Percentiles rank a stretch among this genome's conserved stretches.
phyloP scores from a whole-genome alignment of 2,888 invertebrate genomes.

The Taenaris catops region DNA sequence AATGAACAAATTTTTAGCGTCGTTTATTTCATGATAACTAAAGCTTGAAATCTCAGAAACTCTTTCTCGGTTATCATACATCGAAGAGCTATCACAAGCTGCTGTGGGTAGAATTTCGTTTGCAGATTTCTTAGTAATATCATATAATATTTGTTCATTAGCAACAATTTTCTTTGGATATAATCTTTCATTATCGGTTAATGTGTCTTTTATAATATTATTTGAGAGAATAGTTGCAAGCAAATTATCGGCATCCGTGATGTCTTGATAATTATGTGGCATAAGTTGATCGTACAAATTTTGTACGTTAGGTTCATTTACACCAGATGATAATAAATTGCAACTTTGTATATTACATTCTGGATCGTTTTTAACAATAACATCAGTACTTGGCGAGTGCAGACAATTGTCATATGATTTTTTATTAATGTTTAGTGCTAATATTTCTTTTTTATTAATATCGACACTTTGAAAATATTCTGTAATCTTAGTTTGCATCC shows the following conservation, averaged over 20 bases:
- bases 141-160: too few relatives aligned
- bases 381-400: not conserved
- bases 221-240: conserved; percentile 18
- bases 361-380: not conserved
- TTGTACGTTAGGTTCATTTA: not conserved
- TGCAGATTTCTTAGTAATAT: too few relatives aligned
- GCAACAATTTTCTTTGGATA: not conserved
- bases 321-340: not conserved
- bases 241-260: conserved; percentile 31
- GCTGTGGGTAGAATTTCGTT: too few relatives aligned
- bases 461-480: too few relatives aligned
- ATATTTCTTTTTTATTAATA: not conserved
- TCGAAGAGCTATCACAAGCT: too few relatives aligned
- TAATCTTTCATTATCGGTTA: too few relatives aligned
- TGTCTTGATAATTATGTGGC: conserved; percentile 27
- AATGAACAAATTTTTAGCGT: conserved; percentile 31
- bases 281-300: conserved; percentile 2
- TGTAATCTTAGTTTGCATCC: not conserved
- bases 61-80: too few relatives aligned
- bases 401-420: too few relatives aligned
- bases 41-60: conserved; percentile 17
- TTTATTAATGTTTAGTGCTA: not conserved
- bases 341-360: too few relatives aligned
- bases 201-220: too few relatives aligned
- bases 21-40: conserved; percentile 22